Base-by-base conservation (phyloP, 2,888 invertebrate species). In the Tipula unca region DNA sequence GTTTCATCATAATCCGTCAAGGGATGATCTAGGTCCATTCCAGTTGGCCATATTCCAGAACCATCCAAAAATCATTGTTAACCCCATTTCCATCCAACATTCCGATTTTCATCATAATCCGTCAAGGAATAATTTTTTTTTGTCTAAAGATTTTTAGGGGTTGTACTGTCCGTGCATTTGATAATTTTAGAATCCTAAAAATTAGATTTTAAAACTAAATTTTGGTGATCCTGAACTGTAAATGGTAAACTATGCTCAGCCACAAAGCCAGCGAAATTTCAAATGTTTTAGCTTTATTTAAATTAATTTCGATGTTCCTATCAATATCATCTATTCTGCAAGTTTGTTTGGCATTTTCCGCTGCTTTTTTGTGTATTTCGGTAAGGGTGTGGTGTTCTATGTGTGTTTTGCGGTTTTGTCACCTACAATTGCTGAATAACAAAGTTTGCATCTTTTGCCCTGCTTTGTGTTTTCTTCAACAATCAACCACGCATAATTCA, bases 241-340 rank as follows among this genome's bases (percentile, higher is more conserved):
- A 86, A 85, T 54, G 85, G 85, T 1, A 85, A 69, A 29, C 85
- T 85, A 32, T 86, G 86, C 29, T 86, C 86, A 8, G 85, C 85
- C 1, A 86, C 32, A 82, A 20, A 8, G 35, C 35, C 14, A 86
- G 82, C 25, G 25, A 32, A 17, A 86, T 85, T 48, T 85, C 85
- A 1, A 86, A 39, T 39, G 85, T 82, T 39, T 85, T 82, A 36
- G 85, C 42, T 29, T 42, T 85, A 32, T 84, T 10, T 4, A 17
- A 69, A 25, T 1, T 69, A 13, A 39, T 39, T 39, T 39, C 39
- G 39, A 35, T 14, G 42, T 42, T 42, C 42, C 14, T 42, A 14
- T 42, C 42, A 42, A 42, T 1, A 42, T 42, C 1, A 42, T n/a
- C 42, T 42, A 14, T 42, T n/a, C 42, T 42, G 42, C 42, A 42